A percentile compares a stretch with the other conserved stretches of the same genome.
Evolutionary conservation across 2,797 vertebrate species (phyloP).

Genomic region (Buceros bicornis): DNA sequence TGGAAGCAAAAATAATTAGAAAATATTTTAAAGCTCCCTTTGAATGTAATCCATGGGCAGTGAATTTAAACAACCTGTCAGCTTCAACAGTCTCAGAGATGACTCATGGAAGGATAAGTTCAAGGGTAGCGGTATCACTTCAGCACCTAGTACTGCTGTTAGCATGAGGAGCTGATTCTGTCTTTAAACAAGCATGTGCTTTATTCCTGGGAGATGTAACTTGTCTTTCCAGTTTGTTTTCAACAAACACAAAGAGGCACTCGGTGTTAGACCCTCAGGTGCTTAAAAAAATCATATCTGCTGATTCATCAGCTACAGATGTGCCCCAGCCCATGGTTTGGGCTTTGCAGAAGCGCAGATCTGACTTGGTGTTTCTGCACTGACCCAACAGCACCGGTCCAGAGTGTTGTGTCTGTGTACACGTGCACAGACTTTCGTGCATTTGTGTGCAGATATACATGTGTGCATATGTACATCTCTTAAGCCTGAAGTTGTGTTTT

Average conservation of each 20-base stretch:
- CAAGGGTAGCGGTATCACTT: background rate
- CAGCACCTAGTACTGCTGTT: background rate
- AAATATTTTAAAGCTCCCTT: conserved; percentile 61
- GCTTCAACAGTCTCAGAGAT: conserved; percentile 4
- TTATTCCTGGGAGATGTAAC: background rate
- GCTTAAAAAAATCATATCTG: background rate
- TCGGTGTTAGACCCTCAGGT: background rate
- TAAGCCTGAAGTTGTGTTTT: background rate
- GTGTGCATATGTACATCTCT: fast-evolving
- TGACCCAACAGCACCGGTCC: background rate
- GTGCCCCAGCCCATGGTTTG: background rate
- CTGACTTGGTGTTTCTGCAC: background rate
- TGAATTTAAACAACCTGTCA: conserved; percentile 61
- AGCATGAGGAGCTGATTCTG: background rate
- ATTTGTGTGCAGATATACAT: fast-evolving
- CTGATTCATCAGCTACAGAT: background rate
- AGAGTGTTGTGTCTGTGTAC: background rate
- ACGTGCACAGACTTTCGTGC: fast-evolving
- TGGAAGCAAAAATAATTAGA: conserved; percentile 76
- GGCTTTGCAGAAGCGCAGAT: background rate
- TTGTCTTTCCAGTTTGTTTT: background rate
- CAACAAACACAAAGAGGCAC: background rate
- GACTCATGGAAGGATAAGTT: conserved; percentile 35
- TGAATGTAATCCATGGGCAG: conserved; percentile 22
- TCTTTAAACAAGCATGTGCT: background rate